Conservation (phyloP, 2,888 invertebrate species). For the Malacosoma neustria region DNA sequence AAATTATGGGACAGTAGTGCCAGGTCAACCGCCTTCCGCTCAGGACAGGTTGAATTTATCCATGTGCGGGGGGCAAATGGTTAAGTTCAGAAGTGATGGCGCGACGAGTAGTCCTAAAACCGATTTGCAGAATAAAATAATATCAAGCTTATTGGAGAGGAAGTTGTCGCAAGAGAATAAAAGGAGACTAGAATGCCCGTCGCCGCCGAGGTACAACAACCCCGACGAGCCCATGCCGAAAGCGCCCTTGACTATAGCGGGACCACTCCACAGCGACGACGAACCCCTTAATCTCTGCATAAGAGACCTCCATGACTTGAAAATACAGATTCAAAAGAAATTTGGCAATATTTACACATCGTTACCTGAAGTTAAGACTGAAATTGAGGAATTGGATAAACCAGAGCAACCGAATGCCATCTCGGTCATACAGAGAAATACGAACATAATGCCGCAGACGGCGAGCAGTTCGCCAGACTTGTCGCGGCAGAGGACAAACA, state of each 20-base stretch:
- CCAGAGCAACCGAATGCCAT: constrained; percentile 57
- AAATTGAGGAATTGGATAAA: constrained; percentile 65
- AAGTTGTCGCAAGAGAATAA: constrained; percentile 80
- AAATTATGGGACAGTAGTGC: constrained; percentile 91
- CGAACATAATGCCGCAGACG: constrained; percentile 43
- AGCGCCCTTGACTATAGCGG: constrained; percentile 42
- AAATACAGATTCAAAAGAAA: constrained; percentile 77
- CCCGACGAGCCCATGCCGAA: constrained; percentile 52
- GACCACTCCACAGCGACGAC: constrained; percentile 60
- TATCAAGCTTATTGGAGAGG: constrained; percentile 80
- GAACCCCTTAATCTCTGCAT: constrained; percentile 91
- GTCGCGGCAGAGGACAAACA: constrained; percentile 34
- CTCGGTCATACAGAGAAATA: constrained; percentile 63
- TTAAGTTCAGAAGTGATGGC: constrained; percentile 33
- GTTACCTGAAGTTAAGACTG: constrained; percentile 74
- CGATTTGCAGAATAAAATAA: constrained; percentile 80
- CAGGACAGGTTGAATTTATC: constrained; percentile 51
- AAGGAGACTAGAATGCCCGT: constrained; percentile 46
- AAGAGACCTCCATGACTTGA: constrained; percentile 81
- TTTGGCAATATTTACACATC: constrained; percentile 78
- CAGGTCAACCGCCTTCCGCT: constrained; percentile 78
- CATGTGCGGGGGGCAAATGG: constrained; percentile 29
- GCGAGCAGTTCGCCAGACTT: constrained; percentile 62
- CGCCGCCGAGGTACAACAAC: constrained; percentile 43
- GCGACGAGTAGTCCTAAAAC: constrained; percentile 62